These are phyloP conservation scores for Cantharis lateralis DNA, from an alignment of 2,888 invertebrate species.

Conservation along the genomic window DNA sequence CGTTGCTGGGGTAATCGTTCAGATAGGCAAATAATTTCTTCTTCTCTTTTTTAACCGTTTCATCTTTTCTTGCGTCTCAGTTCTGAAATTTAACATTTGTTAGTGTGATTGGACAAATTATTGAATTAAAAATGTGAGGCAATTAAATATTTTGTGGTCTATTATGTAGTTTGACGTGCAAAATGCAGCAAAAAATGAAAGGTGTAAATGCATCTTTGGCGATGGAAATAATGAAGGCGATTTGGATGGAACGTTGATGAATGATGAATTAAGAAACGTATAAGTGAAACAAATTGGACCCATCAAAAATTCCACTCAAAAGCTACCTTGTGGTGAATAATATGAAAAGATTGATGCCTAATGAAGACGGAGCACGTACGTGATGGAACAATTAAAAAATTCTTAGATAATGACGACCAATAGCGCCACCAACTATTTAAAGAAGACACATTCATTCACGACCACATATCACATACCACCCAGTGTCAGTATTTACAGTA, in stretches of 20 bases:
- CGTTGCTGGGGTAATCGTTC: too few relatives aligned
- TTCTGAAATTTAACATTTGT: too few relatives aligned
- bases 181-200: background rate
- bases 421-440: slow-evolving; percentile 38
- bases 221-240: background rate
- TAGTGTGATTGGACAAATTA: background rate
- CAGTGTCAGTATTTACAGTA: slow-evolving; percentile 39
- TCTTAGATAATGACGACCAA: slow-evolving; percentile 29
- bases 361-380: slow-evolving; percentile 13
- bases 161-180: background rate
- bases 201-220: background rate
- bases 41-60: too few relatives aligned
- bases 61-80: too few relatives aligned
- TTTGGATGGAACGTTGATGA: background rate
- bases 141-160: background rate
- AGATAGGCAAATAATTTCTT: too few relatives aligned
- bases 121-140: background rate
- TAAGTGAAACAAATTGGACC: background rate
- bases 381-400: slow-evolving; percentile 26
- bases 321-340: background rate
- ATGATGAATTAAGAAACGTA: background rate
- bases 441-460: slow-evolving; percentile 32
- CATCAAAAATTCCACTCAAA: background rate
- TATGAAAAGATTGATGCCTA: slow-evolving; percentile 7
- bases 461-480: slow-evolving; percentile 40